Evolutionary conservation across 2,797 vertebrate genomes (phyloP).

Genomic region (Neosilurus mollespiculum): DNA sequence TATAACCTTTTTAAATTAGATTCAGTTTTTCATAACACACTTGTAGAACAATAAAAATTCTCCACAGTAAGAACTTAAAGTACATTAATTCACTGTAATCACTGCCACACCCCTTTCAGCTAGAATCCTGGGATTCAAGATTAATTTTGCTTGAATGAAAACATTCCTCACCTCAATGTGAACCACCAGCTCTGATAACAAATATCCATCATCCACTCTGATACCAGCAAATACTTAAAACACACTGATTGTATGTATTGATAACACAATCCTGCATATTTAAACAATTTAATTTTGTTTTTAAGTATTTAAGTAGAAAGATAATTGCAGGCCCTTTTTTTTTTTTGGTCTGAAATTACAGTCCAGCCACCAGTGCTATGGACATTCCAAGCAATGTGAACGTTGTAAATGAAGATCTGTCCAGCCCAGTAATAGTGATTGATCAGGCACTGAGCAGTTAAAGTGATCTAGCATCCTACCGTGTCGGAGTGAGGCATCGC

Average conservation of each 20-base stretch:
- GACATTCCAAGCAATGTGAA: constrained; percentile 23
- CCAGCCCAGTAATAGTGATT: constrained; percentile 41
- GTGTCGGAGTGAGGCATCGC: constrained; percentile 15
- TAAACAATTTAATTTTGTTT: background rate
- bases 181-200: background rate
- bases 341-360: background rate
- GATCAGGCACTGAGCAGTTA: constrained; percentile 35
- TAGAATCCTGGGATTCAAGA: constrained; percentile 19
- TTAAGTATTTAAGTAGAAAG: background rate
- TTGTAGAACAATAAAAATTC: background rate
- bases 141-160: constrained; percentile 12
- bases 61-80: constrained; percentile 8
- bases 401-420: constrained; percentile 36
- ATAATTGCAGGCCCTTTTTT: background rate
- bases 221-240: background rate
- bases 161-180: background rate
- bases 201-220: background rate
- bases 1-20: constrained; percentile 9
- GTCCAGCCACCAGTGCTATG: constrained; percentile 25
- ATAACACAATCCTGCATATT: background rate
- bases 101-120: constrained; percentile 35
- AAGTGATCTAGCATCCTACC: constrained; percentile 21
- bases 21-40: background rate
- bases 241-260: background rate
- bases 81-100: background rate